Percentiles rank a stretch among this genome's conserved stretches.
Conservation (phyloP, 2,797 vertebrate genomes). For the Podarcis siculus region DNA sequence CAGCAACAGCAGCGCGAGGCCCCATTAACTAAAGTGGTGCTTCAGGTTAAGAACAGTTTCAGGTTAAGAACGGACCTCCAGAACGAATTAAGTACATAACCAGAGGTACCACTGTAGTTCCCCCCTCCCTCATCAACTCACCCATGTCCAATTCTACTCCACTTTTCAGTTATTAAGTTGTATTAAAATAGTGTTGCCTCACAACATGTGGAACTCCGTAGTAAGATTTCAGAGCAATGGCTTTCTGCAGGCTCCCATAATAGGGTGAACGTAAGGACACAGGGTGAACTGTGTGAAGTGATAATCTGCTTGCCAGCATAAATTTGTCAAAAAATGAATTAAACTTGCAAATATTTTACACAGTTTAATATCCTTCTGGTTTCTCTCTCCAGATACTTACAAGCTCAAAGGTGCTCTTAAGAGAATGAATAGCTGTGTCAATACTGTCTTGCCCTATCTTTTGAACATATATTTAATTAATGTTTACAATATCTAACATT, state of each 20-base stretch:
- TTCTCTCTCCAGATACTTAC: constrained; percentile 34
- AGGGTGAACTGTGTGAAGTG: not conserved
- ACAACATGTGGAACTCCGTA: not conserved
- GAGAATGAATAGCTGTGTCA: constrained; percentile 51
- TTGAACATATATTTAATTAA: not conserved
- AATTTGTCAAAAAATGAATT: not conserved
- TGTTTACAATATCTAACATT: no score
- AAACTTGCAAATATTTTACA: not conserved
- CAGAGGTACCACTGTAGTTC: no score
- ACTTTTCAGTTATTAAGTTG: not conserved
- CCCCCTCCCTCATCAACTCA: not conserved
- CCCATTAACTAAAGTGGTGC: no score
- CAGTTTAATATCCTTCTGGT: constrained; percentile 31
- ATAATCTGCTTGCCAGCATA: not conserved
- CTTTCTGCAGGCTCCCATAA: not conserved
- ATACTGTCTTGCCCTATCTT: constrained; percentile 20
- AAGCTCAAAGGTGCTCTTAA: constrained; percentile 50
- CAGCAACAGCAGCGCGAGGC: no score
- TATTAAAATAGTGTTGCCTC: not conserved
- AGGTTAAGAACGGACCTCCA: no score
- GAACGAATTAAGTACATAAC: no score
- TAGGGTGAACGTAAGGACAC: not conserved
- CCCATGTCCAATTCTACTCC: no score
- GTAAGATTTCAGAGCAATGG: not conserved
- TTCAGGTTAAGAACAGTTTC: no score